Percentiles rank a stretch among this genome's conserved stretches.
Conservation (phyloP, 1,140 invertebrate genomes). For the Procambarus clarkii region DNA sequence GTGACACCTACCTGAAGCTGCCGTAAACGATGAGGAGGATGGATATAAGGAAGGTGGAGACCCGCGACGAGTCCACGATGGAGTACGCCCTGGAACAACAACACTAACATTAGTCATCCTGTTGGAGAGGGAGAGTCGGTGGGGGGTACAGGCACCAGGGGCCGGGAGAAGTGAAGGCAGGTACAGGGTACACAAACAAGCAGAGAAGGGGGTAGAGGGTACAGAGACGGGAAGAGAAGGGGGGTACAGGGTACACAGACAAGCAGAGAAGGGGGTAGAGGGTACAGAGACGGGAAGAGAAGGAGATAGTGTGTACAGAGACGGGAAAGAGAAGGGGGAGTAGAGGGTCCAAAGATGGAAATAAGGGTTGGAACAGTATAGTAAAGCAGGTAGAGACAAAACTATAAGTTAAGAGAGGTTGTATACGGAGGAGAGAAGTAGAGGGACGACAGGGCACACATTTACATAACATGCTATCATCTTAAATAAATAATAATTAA, state of each 20-base stretch:
- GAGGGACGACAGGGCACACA: too few relatives aligned
- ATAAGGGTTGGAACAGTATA: too few relatives aligned
- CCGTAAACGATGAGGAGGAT: constrained; percentile 98
- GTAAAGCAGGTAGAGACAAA: too few relatives aligned
- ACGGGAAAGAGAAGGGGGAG: not conserved
- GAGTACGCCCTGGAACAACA: constrained; percentile 86
- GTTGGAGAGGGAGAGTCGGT: not conserved
- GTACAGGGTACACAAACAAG: not conserved
- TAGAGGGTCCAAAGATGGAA: too few relatives aligned
- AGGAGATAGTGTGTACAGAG: not conserved
- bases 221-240: not conserved
- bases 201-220: not conserved
- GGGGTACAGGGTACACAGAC: not conserved
- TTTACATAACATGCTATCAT: too few relatives aligned
- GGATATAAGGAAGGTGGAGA: constrained; percentile 97
- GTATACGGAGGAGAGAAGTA: too few relatives aligned
- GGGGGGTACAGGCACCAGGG: not conserved
- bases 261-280: not conserved
- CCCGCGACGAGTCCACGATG: constrained; percentile 96
- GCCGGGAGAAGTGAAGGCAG: not conserved
- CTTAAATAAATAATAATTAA: too few relatives aligned
- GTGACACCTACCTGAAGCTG: constrained; percentile 82
- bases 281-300: not conserved
- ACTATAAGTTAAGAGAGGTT: too few relatives aligned
- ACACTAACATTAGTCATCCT: not conserved